These are phyloP conservation scores for Solenopsis invicta DNA, from an alignment of 1,140 invertebrate genomes.

Conservation along the genomic window DNA sequence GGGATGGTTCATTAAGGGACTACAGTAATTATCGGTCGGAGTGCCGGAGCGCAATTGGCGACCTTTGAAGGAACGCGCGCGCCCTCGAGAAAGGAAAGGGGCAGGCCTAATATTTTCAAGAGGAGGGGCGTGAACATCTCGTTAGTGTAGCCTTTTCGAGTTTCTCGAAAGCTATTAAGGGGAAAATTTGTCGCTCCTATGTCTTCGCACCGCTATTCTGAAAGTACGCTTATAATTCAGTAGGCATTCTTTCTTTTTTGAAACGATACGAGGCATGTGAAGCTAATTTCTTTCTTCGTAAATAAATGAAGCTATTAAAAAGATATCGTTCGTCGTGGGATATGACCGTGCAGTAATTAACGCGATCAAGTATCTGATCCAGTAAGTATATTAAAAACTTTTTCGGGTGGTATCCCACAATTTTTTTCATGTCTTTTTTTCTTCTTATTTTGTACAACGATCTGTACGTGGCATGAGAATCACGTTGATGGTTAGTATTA, in stretches of 20 bases:
- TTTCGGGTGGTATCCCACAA: background rate
- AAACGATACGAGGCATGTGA: background rate
- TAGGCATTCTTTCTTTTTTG: background rate
- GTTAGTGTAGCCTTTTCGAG: conserved; percentile 49
- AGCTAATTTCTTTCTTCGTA: background rate
- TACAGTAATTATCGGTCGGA: conserved; percentile 67
- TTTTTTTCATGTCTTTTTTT: background rate
- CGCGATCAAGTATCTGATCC: background rate
- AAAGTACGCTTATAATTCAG: conserved; percentile 5
- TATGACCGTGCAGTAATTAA: background rate
- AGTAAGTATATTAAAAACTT: conserved; percentile 19
- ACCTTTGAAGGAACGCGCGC: conserved; percentile 27
- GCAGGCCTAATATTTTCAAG: conserved; percentile 53
- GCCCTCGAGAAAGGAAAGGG: conserved; percentile 44
- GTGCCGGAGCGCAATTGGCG: conserved; percentile 49
- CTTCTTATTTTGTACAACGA: background rate
- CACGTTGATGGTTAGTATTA: conserved; percentile 26
- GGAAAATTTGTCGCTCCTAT: conserved; percentile 41
- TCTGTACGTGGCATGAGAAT: conserved; percentile 30
- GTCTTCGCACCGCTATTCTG: background rate
- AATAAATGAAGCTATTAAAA: background rate
- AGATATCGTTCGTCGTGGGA: background rate
- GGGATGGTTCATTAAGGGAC: conserved; percentile 60
- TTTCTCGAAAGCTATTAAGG: conserved; percentile 41
- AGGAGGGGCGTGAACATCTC: conserved; percentile 60